Conservation (phyloP, 2,888 invertebrate genomes). For the Habroteleia sp. region DNA sequence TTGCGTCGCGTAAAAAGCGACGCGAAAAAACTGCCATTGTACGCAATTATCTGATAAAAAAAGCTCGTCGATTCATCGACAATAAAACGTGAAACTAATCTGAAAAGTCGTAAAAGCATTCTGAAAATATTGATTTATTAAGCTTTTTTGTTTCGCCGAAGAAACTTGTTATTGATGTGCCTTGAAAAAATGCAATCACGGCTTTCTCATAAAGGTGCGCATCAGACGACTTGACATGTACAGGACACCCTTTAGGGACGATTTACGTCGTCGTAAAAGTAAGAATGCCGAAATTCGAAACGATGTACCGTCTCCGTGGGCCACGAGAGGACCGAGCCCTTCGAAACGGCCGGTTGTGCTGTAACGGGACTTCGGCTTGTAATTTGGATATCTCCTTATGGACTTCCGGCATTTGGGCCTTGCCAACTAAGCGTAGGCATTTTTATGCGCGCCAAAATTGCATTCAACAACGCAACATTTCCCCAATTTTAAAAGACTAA, state of each 20-base stretch:
- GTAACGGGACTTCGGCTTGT: constrained; percentile 74
- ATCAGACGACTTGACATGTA: constrained; percentile 21
- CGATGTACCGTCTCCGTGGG: constrained; percentile 59
- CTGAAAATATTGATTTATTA: constrained; percentile 46
- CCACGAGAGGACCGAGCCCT: constrained; percentile 56
- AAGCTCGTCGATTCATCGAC: too few species aligned
- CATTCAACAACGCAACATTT: constrained; percentile 5
- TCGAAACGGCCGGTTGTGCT: constrained; percentile 65
- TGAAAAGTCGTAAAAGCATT: too few species aligned
- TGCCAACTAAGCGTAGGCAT: constrained; percentile 59
- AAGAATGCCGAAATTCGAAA: constrained; percentile 68
- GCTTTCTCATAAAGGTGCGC: constrained; percentile 24
- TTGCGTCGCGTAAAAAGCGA: too few species aligned
- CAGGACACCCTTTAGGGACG: constrained; percentile 54
- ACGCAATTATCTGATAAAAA: too few species aligned
- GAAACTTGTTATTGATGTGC: constrained; percentile 27
- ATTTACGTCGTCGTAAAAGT: constrained; percentile 69
- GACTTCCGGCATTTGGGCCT: constrained; percentile 67
- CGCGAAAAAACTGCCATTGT: too few species aligned
- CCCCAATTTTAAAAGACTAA: too few species aligned
- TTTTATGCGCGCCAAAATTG: constrained; percentile 17
- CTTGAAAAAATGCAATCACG: constrained; percentile 54
- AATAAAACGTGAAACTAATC: too few species aligned
- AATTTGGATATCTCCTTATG: constrained; percentile 74
- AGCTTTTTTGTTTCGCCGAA: too few species aligned